Evolutionary conservation across 1,140 invertebrate genomes (phyloP).

Genomic region (Papilio dardanus): DNA sequence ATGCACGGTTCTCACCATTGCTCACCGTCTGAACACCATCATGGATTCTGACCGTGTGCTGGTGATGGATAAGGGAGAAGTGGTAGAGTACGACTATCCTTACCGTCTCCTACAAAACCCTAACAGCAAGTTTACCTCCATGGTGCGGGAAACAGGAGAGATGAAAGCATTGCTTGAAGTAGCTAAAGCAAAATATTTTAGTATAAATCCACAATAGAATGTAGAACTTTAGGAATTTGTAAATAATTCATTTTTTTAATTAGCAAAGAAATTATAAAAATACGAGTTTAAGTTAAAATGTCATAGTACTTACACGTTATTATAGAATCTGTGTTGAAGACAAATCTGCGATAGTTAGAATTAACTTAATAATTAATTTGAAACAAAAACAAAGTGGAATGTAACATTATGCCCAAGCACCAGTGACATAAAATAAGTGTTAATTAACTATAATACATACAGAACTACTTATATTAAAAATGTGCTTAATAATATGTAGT

Average conservation of each 20-base stretch:
- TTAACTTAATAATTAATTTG: no score
- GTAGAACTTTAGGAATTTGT: neutral
- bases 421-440: neutral
- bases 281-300: no score
- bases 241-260: no score
- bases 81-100: constrained; percentile 87
- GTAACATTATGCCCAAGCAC: neutral
- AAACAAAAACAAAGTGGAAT: no score
- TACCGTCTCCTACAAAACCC: constrained; percentile 84
- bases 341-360: neutral
- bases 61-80: constrained; percentile 88
- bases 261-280: no score
- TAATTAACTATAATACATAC: no score
- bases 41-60: constrained; percentile 89
- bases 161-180: constrained; percentile 53
- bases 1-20: constrained; percentile 91
- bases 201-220: constrained; percentile 40
- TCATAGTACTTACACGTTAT: no score
- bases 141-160: constrained; percentile 84
- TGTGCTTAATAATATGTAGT: neutral
- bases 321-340: no score
- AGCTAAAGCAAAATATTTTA: constrained; percentile 62
- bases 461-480: neutral
- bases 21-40: constrained; percentile 89
- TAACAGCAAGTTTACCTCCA: constrained; percentile 76